phyloP scores from a whole-genome alignment of 2,113 vertebrate species.

The Catharus bicknelli region DNA sequence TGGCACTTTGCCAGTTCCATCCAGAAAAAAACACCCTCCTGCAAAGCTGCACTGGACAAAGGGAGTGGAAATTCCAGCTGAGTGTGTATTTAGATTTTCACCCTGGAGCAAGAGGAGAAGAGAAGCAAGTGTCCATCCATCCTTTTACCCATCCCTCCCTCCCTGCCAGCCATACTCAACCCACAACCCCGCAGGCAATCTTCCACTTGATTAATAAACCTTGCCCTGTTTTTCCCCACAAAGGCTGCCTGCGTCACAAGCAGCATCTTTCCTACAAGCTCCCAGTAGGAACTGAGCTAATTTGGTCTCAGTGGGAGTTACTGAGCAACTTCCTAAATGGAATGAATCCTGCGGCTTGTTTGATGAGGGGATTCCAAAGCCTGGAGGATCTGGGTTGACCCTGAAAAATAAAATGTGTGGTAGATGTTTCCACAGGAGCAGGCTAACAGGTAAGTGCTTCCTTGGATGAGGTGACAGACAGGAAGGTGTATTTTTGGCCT shows the following conservation, averaged over 20 bases:
- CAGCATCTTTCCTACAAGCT: slow-evolving; percentile 22
- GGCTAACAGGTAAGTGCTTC: background rate
- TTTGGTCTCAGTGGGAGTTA: slow-evolving; percentile 56
- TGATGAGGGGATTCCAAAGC: background rate
- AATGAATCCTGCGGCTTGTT: background rate
- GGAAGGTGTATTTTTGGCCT: background rate
- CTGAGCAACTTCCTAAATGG: background rate
- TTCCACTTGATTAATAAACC: slow-evolving; percentile 17
- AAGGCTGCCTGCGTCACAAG: slow-evolving; percentile 22
- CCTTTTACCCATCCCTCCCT: background rate
- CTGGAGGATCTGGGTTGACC: background rate
- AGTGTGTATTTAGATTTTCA: accelerated
- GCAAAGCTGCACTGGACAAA: background rate
- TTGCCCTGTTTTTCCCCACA: background rate
- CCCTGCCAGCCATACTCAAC: background rate
- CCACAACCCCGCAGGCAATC: background rate
- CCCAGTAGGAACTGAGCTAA: slow-evolving; percentile 46
- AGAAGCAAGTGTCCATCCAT: background rate
- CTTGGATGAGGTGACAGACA: background rate
- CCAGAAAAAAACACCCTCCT: background rate
- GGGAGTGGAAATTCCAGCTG: background rate
- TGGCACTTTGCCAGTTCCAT: background rate
- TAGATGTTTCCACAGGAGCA: background rate
- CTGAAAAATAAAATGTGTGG: background rate
- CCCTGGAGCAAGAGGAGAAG: background rate